Base-by-base conservation (phyloP, 2,797 vertebrate genomes). In the Rhinogobio ventralis region DNA sequence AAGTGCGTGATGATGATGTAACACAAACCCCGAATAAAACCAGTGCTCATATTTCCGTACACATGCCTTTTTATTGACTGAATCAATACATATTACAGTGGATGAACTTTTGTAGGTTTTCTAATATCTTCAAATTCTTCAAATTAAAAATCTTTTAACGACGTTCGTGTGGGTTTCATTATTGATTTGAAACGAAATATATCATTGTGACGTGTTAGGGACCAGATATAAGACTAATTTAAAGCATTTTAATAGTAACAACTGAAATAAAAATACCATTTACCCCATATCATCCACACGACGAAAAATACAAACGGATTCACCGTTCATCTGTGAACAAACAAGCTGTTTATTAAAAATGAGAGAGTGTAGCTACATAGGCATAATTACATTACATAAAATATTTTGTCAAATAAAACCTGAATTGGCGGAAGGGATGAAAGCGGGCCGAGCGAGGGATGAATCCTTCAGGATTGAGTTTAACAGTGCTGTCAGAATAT, bases 21-120 rank as follows among this genome's bases (percentile, higher is more conserved):
- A 64, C 46, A 64, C 53, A 33, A 49, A 77, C 49, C 9, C 7
- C 20, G 36, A 69, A 84, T 77, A 68, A 78, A 82, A 73, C 11
- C 51, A 82, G 19, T 53, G 67, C 11, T 69, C 57, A 78, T 53
- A 75, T 81, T 86, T 82, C 73, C 80, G 64, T 78, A 72, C 90
- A 85, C 87, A 77, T 45, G 7, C 87, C 78, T 87, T 75, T 86
- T 42, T 73, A 45, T 74, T 87, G 30, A 88, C 82, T 89, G 87
- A 51, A 33, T 45, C 17, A 51, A 25, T 77, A 42, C 19, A 60
- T 42, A 36, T 77, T 36, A 55, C 36, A 42, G 25, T 5, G 33
- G 36, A 33, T 33, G 2, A 53, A 20, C 3, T 23, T 33, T 30
- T 30, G 25, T 10, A 5, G 1, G 5, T 17, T 51, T 30, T 51